Percentiles rank a stretch among this genome's conserved stretches.
Conservation (phyloP, 2,113 vertebrate species). For the Strigops habroptila region DNA sequence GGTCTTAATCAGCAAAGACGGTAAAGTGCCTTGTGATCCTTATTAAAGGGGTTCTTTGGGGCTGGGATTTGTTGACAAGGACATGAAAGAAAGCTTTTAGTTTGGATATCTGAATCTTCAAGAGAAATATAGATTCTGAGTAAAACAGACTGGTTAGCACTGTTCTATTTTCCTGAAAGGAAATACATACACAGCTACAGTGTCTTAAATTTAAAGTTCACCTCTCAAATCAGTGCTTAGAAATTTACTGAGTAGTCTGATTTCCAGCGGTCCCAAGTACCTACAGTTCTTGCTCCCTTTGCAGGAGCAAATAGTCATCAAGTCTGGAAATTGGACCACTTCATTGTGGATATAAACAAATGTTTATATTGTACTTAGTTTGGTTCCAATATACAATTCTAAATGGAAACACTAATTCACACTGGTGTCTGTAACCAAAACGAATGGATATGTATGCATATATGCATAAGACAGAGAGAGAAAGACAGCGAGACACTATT, state of each 20-base stretch:
- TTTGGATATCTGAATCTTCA: background rate
- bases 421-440: background rate
- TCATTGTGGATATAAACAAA: background rate
- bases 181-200: background rate
- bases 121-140: background rate
- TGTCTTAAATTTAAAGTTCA: background rate
- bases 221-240: background rate
- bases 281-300: background rate
- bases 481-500: background rate
- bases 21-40: constrained; percentile 10
- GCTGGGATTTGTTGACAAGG: background rate
- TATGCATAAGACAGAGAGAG: background rate
- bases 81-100: background rate
- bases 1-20: constrained; percentile 6
- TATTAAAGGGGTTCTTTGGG: background rate
- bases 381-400: background rate
- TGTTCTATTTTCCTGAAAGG: background rate
- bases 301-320: background rate
- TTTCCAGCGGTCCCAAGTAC: background rate
- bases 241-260: background rate
- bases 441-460: background rate
- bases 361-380: background rate
- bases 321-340: background rate
- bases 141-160: background rate
- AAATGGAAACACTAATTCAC: background rate